Conservation (phyloP, 1,140 invertebrate genomes). For the Magallana ariakensis region DNA sequence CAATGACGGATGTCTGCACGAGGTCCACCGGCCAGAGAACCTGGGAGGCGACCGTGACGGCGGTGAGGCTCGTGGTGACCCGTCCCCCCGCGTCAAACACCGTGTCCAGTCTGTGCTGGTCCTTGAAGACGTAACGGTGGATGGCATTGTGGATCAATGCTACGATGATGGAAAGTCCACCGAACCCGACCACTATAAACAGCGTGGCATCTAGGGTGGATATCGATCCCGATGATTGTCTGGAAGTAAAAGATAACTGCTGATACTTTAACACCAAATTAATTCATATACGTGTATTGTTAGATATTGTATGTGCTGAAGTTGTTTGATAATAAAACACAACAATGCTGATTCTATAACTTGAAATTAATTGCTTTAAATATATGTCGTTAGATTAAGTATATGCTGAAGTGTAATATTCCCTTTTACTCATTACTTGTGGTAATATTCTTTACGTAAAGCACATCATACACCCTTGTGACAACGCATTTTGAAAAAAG, state of each 20-base stretch:
- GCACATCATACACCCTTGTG: no score
- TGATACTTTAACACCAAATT: no score
- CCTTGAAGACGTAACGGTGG: constrained; percentile 53
- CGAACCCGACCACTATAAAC: constrained; percentile 57
- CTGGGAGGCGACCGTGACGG: constrained; percentile 58
- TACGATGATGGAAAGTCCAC: constrained; percentile 55
- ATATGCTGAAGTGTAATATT: no score
- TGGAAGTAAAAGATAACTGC: not conserved
- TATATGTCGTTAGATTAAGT: no score
- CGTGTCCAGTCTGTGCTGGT: constrained; percentile 66
- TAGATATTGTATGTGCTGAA: no score
- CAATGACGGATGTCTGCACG: constrained; percentile 51
- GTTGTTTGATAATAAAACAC: no score
- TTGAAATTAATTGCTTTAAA: no score
- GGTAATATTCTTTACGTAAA: no score
- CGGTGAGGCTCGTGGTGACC: constrained; percentile 55
- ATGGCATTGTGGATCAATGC: constrained; percentile 50
- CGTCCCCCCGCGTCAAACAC: constrained; percentile 75
- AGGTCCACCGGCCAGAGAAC: constrained; percentile 58
- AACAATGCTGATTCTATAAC: no score
- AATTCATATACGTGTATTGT: no score
- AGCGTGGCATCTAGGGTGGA: constrained; percentile 37
- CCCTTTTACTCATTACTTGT: no score
- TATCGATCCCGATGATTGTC: not conserved
- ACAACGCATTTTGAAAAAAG: no score